These are phyloP conservation scores for Helicoverpa zea DNA, from an alignment of 1,140 invertebrate species.

Conservation along the genomic window DNA sequence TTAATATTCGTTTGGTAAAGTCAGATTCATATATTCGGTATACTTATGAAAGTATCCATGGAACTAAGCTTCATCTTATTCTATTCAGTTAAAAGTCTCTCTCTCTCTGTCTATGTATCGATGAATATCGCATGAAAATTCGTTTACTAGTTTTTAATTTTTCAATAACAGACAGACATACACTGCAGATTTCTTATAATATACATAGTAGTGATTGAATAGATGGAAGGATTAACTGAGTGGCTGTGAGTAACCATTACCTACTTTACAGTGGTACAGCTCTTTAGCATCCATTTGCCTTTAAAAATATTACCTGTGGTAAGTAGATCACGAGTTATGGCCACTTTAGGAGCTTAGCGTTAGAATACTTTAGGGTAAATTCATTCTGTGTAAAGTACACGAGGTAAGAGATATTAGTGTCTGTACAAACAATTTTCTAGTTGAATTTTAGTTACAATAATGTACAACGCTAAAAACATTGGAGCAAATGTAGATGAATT, in stretches of 20 bases:
- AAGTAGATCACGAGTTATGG: slow-evolving; percentile 3
- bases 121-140: too few relatives aligned
- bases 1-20: too few relatives aligned
- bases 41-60: too few relatives aligned
- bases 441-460: neutral
- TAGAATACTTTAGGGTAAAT: neutral
- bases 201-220: too few relatives aligned
- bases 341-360: neutral
- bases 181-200: too few relatives aligned
- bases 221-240: neutral
- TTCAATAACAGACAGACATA: too few relatives aligned
- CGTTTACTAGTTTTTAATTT: too few relatives aligned
- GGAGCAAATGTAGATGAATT: too few relatives aligned
- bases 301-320: slow-evolving; percentile 9
- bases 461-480: neutral
- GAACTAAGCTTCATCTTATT: too few relatives aligned
- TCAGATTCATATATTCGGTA: too few relatives aligned
- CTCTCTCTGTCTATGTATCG: too few relatives aligned
- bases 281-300: slow-evolving; percentile 11
- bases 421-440: neutral
- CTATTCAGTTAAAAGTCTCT: too few relatives aligned
- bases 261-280: neutral
- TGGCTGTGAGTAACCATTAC: slow-evolving; percentile 16
- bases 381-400: neutral
- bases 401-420: neutral